phyloP scores from a whole-genome alignment of 2,888 invertebrate species.

The Xiphydria camelus region DNA sequence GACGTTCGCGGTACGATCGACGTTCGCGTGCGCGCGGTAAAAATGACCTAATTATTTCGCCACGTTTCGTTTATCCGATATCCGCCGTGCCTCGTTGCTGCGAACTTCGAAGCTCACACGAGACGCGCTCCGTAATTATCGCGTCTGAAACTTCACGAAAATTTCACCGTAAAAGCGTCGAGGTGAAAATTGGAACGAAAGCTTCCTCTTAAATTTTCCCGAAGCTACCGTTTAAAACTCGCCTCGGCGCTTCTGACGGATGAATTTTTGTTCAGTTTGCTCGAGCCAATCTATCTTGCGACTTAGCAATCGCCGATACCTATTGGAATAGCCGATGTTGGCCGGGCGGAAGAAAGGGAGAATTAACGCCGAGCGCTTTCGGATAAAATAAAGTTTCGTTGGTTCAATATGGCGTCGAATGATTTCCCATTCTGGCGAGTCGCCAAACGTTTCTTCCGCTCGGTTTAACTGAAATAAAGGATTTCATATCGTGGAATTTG shows the following conservation, averaged over 20 bases:
- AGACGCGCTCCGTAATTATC: conserved; percentile 1
- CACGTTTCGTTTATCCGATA: too few relatives aligned
- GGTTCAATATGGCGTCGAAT: conserved; percentile 43
- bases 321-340: background rate
- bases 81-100: too few relatives aligned
- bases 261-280: too few relatives aligned
- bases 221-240: too few relatives aligned
- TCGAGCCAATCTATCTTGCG: too few relatives aligned
- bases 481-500: conserved; percentile 44
- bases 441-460: conserved; percentile 39
- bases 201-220: background rate
- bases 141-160: background rate
- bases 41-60: too few relatives aligned
- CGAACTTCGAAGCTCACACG: too few relatives aligned
- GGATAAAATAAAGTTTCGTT: conserved; percentile 42
- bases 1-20: too few relatives aligned
- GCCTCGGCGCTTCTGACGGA: too few relatives aligned
- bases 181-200: background rate
- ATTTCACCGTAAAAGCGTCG: background rate
- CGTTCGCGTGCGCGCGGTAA: too few relatives aligned
- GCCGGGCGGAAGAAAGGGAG: background rate
- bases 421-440: conserved; percentile 41
- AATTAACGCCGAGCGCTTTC: conserved; percentile 1
- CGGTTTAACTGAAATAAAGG: conserved; percentile 48
- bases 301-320: too few relatives aligned